Conservation (phyloP, 2,797 vertebrate species). For the Manis javanica region DNA sequence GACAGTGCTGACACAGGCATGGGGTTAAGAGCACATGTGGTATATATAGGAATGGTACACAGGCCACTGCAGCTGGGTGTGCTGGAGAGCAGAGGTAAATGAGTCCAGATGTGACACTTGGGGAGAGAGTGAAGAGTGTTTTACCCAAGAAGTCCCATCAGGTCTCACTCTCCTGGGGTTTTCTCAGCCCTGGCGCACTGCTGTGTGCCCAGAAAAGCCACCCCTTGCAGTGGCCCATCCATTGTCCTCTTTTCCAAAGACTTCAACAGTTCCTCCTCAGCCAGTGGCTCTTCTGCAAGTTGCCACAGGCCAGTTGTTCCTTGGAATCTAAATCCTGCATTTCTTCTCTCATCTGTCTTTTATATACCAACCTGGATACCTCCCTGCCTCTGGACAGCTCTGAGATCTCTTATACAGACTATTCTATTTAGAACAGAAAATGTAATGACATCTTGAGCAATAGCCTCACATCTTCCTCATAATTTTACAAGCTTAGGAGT, state of each 20-base stretch:
- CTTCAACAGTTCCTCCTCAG: neutral
- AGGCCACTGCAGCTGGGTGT: neutral
- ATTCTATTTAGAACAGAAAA: neutral
- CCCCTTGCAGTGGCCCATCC: neutral
- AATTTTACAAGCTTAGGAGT: neutral
- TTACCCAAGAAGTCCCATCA: neutral
- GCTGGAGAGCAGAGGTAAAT: neutral
- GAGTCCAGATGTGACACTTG: neutral
- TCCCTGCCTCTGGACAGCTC: neutral
- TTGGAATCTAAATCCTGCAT: neutral
- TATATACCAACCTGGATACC: neutral
- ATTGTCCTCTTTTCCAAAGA: neutral
- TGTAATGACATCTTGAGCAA: neutral
- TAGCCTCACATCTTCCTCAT: neutral
- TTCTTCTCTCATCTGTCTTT: neutral
- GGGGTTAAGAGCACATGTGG: neutral
- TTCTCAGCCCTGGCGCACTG: neutral
- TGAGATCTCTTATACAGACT: neutral
- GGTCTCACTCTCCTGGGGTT: neutral
- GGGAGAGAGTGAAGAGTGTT: neutral
- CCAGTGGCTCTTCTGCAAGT: neutral
- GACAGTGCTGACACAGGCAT: neutral
- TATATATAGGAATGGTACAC: neutral
- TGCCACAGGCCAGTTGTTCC: neutral
- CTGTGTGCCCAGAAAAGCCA: neutral